These are phyloP conservation scores for Calcarius lapponicus DNA, from an alignment of 2,797 vertebrate genomes.

Conservation along the genomic window DNA sequence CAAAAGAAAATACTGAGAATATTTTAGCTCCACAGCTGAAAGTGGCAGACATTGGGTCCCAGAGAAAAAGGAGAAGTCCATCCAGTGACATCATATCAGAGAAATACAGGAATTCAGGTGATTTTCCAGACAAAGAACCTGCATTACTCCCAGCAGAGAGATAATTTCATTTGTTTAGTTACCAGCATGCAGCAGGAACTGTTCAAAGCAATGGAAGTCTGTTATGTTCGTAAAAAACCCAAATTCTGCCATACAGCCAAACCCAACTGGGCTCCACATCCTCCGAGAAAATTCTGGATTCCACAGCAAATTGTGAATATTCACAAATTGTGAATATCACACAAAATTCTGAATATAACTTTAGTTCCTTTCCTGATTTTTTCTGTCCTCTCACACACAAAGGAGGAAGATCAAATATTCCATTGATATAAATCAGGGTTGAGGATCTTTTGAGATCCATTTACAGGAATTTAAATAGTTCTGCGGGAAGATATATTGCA, in stretches of 20 bases:
- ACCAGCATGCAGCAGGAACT: background rate
- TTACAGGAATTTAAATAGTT: background rate
- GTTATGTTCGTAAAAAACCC: background rate
- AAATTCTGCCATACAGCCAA: background rate
- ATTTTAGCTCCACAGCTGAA: background rate
- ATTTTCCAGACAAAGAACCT: background rate
- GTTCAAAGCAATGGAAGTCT: background rate
- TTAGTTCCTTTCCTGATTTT: background rate
- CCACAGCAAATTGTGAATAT: rapidly evolving
- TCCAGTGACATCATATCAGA: background rate
- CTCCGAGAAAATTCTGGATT: background rate
- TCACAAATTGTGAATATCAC: too few relatives aligned
- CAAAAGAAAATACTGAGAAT: background rate
- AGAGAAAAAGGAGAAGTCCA: background rate
- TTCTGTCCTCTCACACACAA: background rate
- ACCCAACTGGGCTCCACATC: background rate
- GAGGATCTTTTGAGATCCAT: background rate
- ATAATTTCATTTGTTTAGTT: background rate
- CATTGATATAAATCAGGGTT: background rate
- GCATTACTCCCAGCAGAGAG: background rate
- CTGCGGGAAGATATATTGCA: background rate
- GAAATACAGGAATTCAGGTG: background rate
- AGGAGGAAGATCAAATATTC: background rate
- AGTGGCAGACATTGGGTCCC: background rate
- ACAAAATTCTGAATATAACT: background rate